These are phyloP conservation scores for Sarcophaga subvicina DNA, from an alignment of 2,888 invertebrate genomes.

Conservation along the genomic window DNA sequence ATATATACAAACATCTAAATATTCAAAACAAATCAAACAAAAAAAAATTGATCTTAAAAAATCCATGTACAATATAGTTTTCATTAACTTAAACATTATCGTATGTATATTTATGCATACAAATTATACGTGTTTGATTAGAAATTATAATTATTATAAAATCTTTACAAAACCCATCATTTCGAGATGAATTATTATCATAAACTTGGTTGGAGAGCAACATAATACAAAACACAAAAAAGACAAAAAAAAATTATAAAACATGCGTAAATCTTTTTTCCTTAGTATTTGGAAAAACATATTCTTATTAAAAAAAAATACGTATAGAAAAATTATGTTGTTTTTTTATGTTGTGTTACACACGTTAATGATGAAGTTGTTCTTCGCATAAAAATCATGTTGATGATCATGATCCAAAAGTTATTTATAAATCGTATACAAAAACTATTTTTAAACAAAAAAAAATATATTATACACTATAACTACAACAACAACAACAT, in stretches of 20 bases:
- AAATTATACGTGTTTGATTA: background rate
- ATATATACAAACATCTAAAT: background rate
- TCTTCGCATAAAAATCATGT: conserved; percentile 59
- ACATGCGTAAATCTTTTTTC: too few species aligned
- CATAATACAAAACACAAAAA: background rate
- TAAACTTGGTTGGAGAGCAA: conserved; percentile 60
- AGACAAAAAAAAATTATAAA: background rate
- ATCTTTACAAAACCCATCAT: too few species aligned
- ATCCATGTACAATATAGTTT: background rate
- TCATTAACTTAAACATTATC: background rate
- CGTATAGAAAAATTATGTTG: background rate
- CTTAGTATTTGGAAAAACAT: too few species aligned
- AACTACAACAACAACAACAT: conserved; percentile 26
- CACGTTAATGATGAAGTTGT: conserved; percentile 60
- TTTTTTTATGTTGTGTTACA: conserved; percentile 15
- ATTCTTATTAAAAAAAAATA: background rate
- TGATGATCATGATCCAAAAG: conserved; percentile 58
- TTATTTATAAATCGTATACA: conserved; percentile 66
- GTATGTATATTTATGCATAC: background rate
- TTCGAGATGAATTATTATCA: background rate
- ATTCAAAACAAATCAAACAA: conserved; percentile 10
- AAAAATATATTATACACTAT: background rate
- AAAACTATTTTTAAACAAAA: conserved; percentile 61
- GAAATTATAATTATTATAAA: too few species aligned
- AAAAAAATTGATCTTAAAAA: background rate